A percentile compares a stretch with the other conserved stretches of the same genome.
Conservation (phyloP, 2,888 invertebrate genomes). For the Timema podura region DNA sequence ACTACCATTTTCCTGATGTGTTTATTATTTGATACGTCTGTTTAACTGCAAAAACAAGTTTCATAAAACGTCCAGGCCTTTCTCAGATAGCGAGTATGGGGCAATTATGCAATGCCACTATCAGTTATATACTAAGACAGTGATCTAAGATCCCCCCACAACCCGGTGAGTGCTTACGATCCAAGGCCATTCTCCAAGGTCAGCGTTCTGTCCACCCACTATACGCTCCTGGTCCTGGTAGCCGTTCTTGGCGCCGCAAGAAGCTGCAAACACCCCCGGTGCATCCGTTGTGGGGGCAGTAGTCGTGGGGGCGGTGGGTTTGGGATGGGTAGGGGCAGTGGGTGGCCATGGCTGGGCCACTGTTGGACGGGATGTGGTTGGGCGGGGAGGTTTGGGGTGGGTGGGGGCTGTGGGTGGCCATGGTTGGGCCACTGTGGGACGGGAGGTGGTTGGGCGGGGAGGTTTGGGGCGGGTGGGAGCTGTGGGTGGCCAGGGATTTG, state of each 20-base stretch:
- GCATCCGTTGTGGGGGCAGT: conserved; percentile 30
- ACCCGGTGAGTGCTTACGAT: conserved; percentile 39
- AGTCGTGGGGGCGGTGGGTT: conserved; percentile 25
- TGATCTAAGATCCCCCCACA: too few species aligned
- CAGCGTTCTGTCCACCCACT: conserved; percentile 78
- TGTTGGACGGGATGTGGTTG: conserved; percentile 22
- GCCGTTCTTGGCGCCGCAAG: conserved; percentile 78
- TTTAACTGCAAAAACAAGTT: too few species aligned
- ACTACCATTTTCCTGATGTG: too few species aligned
- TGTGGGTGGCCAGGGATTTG: conserved; percentile 21
- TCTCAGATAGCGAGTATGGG: too few species aligned
- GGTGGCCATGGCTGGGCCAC: conserved; percentile 8
- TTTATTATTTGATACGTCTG: too few species aligned
- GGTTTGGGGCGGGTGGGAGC: conserved; percentile 23
- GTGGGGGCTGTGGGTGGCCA: conserved; percentile 36
- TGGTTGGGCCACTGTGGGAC: conserved; percentile 23
- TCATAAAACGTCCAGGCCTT: too few species aligned
- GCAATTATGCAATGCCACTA: too few species aligned
- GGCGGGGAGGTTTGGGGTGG: conserved; percentile 29
- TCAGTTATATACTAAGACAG: too few species aligned
- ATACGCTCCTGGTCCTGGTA: conserved; percentile 76
- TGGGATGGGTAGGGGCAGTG: conserved; percentile 24
- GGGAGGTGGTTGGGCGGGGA: conserved; percentile 22
- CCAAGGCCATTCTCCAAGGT: conserved; percentile 74
- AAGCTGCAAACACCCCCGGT: conserved; percentile 38